Evolutionary conservation across 1,140 invertebrate genomes (phyloP), one percentile per base, ranked within the genome.

Genomic region (Bombyx mandarina): DNA sequence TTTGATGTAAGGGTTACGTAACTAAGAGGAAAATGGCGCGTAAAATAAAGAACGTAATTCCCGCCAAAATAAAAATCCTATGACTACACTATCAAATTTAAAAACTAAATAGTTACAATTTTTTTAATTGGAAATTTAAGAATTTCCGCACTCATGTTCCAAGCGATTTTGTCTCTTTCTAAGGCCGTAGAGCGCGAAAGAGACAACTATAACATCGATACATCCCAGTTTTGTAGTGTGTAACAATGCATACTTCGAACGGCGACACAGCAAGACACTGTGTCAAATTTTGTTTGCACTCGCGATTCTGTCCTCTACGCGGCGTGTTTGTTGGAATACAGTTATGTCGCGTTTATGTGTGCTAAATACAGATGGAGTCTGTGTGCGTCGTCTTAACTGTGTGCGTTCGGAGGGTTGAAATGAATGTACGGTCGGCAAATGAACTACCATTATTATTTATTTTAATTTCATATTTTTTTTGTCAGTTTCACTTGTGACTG

Each of bases 351-450:
- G 26, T 18, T 35, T 43, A 3, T 60, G 71, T 59, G 54, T 60
- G 45, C 26, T 22, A 2, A 7, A 42, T 52, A 42, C 8, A 42
- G 26, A 52, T 52, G 51, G 10, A 10, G 51, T 10, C 9, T 42
- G 47, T 48, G 51, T 54, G 53, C 26, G 10, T 26, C 45, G 18
- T 4, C 8, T 9, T 26, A 6, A 10, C 10, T 58, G 69, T 73
- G 68, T 69, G 69, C 22, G 77, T 74, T 61, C 61, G 65, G 74
- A 80, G 77, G 81, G 79, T 76, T 75, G 76, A 73, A 76, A 69
- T 73, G 54, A 61, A 45, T 46, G 73, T 79, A 84, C 8, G 26
- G 81, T 67, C 18, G 18, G 71, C 70, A 77, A 68, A 73, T 61
- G 54, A 73, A 65, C 26, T 51, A 22, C 26, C 8, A 12, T 4